Evolutionary conservation across 2,113 vertebrate genomes (phyloP).

Genomic region (Falco punctatus): DNA sequence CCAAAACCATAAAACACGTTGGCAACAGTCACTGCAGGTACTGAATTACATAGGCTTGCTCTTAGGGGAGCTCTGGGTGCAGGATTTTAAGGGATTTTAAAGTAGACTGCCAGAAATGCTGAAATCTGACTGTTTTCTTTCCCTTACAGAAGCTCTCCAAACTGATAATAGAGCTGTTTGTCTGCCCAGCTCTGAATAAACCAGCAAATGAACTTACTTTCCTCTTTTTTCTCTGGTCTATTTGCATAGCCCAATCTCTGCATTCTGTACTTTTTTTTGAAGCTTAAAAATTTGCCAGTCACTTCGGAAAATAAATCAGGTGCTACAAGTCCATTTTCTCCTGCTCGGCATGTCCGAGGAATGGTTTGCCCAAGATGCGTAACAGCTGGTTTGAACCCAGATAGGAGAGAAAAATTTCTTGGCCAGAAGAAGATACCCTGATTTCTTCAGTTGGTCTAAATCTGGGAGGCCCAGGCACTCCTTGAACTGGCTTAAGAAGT

Average conservation of each 20-base stretch:
- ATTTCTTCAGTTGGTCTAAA: neutral
- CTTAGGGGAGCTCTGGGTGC: neutral
- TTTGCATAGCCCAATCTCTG: neutral
- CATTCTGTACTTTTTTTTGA: neutral
- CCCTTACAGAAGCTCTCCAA: neutral
- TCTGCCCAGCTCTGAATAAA: neutral
- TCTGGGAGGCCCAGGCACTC: neutral
- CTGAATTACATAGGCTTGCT: slow-evolving; percentile 3
- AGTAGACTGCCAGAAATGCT: neutral
- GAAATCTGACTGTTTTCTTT: slow-evolving; percentile 34
- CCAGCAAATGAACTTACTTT: neutral
- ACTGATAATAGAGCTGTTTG: neutral
- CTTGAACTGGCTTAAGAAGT: neutral
- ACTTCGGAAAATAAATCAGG: neutral
- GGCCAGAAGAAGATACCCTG: neutral
- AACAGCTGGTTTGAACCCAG: neutral
- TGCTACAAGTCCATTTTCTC: neutral
- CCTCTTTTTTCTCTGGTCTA: neutral
- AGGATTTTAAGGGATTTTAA: slow-evolving; percentile 42
- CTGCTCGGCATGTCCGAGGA: neutral
- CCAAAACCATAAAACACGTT: neutral
- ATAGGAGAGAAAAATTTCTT: neutral
- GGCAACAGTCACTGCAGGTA: neutral
- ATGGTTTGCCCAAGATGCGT: neutral
- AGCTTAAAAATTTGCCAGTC: neutral